Base-by-base conservation (phyloP, 2,888 invertebrate species). In the Syritta pipiens region DNA sequence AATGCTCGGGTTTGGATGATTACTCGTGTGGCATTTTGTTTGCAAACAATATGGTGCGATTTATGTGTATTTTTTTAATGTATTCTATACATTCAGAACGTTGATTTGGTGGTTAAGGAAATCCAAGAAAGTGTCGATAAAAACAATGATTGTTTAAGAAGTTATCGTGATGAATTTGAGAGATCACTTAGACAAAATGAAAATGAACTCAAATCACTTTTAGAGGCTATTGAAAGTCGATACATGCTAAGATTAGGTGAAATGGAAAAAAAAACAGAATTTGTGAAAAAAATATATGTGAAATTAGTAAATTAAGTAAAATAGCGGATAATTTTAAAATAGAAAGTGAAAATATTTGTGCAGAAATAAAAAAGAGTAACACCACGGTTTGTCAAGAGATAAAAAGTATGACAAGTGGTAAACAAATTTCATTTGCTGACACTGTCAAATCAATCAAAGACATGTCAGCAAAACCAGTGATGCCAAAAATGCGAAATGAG, bases 401-500 rank as follows among this genome's bases (percentile, higher is more conserved):
- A 42, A 30, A 28, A 28, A 6, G 3, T 9, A 37, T 28, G 7
- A 1, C 1, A 6, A 1, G 24, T n/a, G n/a, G n/a, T n/a, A n/a
- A 44, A 44, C 9, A 30, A 28, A n/a, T 53, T 35, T 32, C 17
- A 35, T 37, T 53, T 24, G 14, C 22, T 17, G 37, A 53, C 10
- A 22, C 10, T 37, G 51, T 32, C 51, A 53, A 20, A 57, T 1
- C 10, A 12, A 3, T 1, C 5, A 40, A 28, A 14, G 40, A 26
- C 40, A 28, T 4, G 1, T 22, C 22, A 17, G 5, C 1, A 14
- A 10, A 14, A 37, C 22, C n/a, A 42, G 10, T 40, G 17, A 17
- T 37, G 22, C 57, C 57, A 40, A 37, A 57, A n/a, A 1, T 55
- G 14, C 24, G 28, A 40, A 57, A 24, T 7, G 10, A 40, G 1